Conservation (phyloP, 2,888 invertebrate genomes). For the Hypsopygia costalis region DNA sequence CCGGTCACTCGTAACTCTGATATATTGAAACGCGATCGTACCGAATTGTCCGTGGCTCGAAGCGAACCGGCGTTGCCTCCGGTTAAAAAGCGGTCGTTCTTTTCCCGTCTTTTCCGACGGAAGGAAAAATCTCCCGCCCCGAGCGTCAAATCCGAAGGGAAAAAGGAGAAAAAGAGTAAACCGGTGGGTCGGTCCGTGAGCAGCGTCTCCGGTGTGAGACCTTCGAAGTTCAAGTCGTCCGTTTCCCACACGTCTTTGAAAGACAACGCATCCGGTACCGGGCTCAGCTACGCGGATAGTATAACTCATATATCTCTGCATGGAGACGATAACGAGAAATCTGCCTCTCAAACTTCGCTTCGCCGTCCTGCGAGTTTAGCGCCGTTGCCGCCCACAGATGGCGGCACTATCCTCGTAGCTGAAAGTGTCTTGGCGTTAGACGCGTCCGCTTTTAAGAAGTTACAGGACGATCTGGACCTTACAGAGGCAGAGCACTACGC, state of each 20-base stretch:
- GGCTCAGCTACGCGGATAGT: slow-evolving; percentile 76
- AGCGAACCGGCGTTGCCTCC: slow-evolving; percentile 70
- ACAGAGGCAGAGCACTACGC: slow-evolving; percentile 95
- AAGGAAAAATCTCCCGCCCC: slow-evolving; percentile 70
- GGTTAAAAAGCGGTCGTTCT: slow-evolving; percentile 69
- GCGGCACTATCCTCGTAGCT: slow-evolving; percentile 81
- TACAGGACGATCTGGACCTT: slow-evolving; percentile 83
- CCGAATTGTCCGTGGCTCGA: slow-evolving; percentile 45
- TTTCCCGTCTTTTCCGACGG: slow-evolving; percentile 67
- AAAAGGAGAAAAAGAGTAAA: slow-evolving; percentile 49
- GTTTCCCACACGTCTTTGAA: slow-evolving; percentile 66
- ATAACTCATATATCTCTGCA: slow-evolving; percentile 85
- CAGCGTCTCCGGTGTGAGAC: slow-evolving; percentile 81
- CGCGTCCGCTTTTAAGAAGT: slow-evolving; percentile 55
- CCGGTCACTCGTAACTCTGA: slow-evolving; percentile 49
- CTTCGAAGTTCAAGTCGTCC: slow-evolving; percentile 65
- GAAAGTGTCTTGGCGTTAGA: slow-evolving; percentile 72
- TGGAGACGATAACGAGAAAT: slow-evolving; percentile 69
- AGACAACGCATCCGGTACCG: slow-evolving; percentile 58
- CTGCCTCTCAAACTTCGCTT: slow-evolving; percentile 52
- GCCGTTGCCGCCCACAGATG: slow-evolving; percentile 73
- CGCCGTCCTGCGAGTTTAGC: slow-evolving; percentile 43
- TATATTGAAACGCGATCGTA: slow-evolving; percentile 25
- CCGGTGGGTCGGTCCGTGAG: slow-evolving; percentile 82
- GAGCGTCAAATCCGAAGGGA: slow-evolving; percentile 57